Conservation (phyloP, 2,888 invertebrate species). For the Andricus curvator region DNA sequence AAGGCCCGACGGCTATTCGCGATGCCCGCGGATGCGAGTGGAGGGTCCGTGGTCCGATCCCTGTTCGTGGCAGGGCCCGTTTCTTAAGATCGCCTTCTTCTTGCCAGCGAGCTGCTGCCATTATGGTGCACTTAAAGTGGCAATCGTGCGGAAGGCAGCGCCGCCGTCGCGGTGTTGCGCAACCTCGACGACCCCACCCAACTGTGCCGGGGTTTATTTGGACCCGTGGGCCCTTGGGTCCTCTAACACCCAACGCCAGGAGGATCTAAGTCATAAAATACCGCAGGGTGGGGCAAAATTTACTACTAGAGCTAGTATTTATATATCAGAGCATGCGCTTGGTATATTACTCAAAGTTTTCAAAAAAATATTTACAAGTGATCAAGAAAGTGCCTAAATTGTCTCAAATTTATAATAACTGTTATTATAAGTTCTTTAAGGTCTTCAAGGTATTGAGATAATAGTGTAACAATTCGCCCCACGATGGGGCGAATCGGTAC, state of each 20-base stretch:
- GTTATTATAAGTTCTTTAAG: too few species aligned
- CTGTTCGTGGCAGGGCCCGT: slow-evolving; percentile 61
- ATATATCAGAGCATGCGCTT: too few species aligned
- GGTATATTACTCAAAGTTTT: too few species aligned
- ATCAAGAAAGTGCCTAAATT: too few species aligned
- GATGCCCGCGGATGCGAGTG: slow-evolving; percentile 57
- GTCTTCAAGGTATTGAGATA: too few species aligned
- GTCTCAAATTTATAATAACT: too few species aligned
- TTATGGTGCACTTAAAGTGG: slow-evolving; percentile 72
- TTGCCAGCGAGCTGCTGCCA: slow-evolving; percentile 65
- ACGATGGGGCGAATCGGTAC: too few species aligned
- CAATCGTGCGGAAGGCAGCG: slow-evolving; percentile 64
- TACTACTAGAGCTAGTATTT: too few species aligned
- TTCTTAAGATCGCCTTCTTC: slow-evolving; percentile 72
- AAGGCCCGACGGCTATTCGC: slow-evolving; percentile 76
- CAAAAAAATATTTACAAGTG: too few species aligned
- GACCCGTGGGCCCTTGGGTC: neutral
- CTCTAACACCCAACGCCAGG: neutral
- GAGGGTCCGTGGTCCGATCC: slow-evolving; percentile 52
- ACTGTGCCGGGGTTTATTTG: neutral
- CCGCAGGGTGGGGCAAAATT: neutral
- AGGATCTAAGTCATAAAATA: neutral
- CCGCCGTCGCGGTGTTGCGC: slow-evolving; percentile 44
- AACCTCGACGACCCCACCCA: neutral
- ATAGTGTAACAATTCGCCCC: too few species aligned